A percentile compares a stretch with the other conserved stretches of the same genome.
phyloP scores from a whole-genome alignment of 2,113 vertebrate genomes.

The Xyliphius kryptos region DNA sequence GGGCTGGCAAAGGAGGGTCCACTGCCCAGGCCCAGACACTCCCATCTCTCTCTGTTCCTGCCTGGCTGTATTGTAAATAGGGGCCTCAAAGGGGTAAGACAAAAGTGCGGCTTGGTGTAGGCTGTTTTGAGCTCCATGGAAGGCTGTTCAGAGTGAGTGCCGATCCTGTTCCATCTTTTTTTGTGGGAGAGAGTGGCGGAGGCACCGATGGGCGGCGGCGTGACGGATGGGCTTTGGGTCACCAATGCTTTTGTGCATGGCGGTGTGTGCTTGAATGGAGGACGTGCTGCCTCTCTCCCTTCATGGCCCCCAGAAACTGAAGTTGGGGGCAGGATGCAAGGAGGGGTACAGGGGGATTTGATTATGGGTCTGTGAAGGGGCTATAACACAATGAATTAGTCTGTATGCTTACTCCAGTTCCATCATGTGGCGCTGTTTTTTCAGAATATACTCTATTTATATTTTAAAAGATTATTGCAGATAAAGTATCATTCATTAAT shows the following conservation, averaged over 20 bases:
- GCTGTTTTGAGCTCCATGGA: conserved; percentile 31
- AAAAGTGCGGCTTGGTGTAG: conserved; percentile 37
- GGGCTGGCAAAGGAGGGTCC: conserved; percentile 37
- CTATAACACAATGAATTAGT: conserved; percentile 38
- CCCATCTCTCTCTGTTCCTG: conserved; percentile 39
- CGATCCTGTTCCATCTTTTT: conserved; percentile 33
- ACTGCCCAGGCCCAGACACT: conserved; percentile 36
- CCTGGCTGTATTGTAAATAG: conserved; percentile 33
- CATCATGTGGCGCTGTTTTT: no score
- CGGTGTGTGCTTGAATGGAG: conserved; percentile 40
- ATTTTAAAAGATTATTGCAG: no score
- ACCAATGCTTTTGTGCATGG: conserved; percentile 45
- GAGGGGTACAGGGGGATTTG: conserved; percentile 32
- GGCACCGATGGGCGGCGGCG: conserved; percentile 37
- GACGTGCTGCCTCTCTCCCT: conserved; percentile 39
- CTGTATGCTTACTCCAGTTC: no score
- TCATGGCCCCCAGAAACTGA: conserved; percentile 20
- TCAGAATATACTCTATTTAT: no score
- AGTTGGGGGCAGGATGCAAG: conserved; percentile 27
- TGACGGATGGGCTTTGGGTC: conserved; percentile 47
- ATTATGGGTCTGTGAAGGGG: conserved; percentile 36
- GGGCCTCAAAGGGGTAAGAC: no score
- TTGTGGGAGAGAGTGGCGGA: conserved; percentile 32
- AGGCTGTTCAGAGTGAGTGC: conserved; percentile 38
- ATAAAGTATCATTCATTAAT: no score